Percentiles rank a stretch among this genome's conserved stretches.
Conservation (phyloP, 2,113 vertebrate genomes). For the Plecturocebus donacophilus region DNA sequence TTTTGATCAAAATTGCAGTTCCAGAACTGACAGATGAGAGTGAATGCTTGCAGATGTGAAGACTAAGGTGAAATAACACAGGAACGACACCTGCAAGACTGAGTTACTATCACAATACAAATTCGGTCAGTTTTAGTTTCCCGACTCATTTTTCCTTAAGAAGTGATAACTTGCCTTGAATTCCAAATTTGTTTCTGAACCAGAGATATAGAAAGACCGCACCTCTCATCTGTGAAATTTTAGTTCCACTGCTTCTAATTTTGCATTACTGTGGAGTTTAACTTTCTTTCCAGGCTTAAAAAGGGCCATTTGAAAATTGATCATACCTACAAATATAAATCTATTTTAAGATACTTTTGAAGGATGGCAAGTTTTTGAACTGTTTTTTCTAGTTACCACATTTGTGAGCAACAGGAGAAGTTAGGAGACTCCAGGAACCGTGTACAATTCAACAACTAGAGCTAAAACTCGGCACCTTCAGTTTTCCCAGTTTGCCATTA, state of each 20-base stretch:
- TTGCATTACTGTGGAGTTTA: neutral
- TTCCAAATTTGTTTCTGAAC: neutral
- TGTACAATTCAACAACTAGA: neutral
- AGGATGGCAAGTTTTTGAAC: neutral
- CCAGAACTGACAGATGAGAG: conserved; percentile 57
- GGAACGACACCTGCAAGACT: neutral
- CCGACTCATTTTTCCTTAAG: neutral
- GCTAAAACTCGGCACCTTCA: neutral
- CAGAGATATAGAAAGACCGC: neutral
- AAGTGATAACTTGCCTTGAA: neutral
- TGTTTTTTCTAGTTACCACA: neutral
- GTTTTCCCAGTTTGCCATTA: neutral
- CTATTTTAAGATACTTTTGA: neutral
- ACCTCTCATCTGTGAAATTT: neutral
- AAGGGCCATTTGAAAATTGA: neutral
- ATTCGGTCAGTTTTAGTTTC: neutral
- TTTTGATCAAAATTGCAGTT: conserved; percentile 71
- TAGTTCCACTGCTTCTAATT: neutral
- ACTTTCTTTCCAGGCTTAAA: neutral
- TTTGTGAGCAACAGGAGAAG: neutral
- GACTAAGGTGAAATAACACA: conserved; percentile 32
- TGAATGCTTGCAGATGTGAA: conserved; percentile 69
- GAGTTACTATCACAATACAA: neutral
- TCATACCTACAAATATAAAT: neutral
- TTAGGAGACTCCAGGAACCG: no score